A percentile compares a stretch with the other conserved stretches of the same genome.
Evolutionary conservation across 2,888 invertebrate species (phyloP).

Genomic region (Rhamnusium bicolor): DNA sequence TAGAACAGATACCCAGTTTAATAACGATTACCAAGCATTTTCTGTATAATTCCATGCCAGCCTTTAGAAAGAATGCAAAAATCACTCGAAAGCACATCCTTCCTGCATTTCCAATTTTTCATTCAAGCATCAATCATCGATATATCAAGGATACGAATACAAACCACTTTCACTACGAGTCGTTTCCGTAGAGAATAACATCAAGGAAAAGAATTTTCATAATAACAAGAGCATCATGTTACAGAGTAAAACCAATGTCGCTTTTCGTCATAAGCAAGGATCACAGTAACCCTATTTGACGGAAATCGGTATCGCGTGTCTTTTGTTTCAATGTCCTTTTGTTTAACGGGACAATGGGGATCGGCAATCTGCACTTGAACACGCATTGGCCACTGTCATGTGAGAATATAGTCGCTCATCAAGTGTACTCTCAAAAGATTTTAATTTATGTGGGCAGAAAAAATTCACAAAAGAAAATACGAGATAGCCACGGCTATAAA

Average conservation of each 20-base stretch:
- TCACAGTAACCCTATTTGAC: slow-evolving; percentile 33
- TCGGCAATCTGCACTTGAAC: slow-evolving; percentile 43
- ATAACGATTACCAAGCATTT: slow-evolving; percentile 45
- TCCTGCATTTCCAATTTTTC: background rate
- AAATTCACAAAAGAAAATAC: slow-evolving; percentile 34
- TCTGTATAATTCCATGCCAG: slow-evolving; percentile 36
- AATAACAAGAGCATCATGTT: slow-evolving; percentile 22
- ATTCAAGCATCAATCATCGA: slow-evolving; percentile 39
- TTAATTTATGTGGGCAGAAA: slow-evolving; percentile 31
- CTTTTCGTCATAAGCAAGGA: slow-evolving; percentile 5
- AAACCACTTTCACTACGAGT: slow-evolving; percentile 23
- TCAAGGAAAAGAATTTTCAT: slow-evolving; percentile 23
- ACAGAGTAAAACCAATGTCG: slow-evolving; percentile 7
- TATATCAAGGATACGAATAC: slow-evolving; percentile 19
- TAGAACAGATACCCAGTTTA: no score
- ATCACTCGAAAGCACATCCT: background rate
- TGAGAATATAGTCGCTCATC: slow-evolving; percentile 26
- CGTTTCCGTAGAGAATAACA: slow-evolving; percentile 17
- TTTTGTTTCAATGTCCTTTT: slow-evolving; percentile 48
- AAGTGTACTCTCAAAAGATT: slow-evolving; percentile 13
- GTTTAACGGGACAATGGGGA: slow-evolving; percentile 24
- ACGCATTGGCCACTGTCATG: slow-evolving; percentile 42
- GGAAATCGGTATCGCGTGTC: slow-evolving; percentile 44
- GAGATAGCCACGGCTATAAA: slow-evolving; percentile 18
- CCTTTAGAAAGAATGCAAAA: background rate